These are phyloP conservation scores for Dione juno DNA, from an alignment of 2,888 invertebrate genomes.

Conservation along the genomic window DNA sequence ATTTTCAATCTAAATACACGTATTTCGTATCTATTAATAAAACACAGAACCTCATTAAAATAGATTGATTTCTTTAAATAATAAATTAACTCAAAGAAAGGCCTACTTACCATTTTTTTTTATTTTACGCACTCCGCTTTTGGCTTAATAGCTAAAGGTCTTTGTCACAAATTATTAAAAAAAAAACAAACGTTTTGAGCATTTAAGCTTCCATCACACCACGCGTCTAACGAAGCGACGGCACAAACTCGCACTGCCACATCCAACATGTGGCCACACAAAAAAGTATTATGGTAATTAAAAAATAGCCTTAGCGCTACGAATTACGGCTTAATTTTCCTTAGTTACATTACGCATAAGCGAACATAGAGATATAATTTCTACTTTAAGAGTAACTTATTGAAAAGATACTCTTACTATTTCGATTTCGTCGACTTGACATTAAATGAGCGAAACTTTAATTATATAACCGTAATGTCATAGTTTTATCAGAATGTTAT, in stretches of 20 bases:
- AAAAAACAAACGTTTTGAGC: neutral
- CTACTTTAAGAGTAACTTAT: constrained; percentile 14
- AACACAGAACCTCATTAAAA: neutral
- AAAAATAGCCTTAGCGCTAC: neutral
- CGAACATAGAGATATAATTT: constrained; percentile 8
- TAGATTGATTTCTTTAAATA: neutral
- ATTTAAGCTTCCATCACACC: constrained; percentile 5
- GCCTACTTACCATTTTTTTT: constrained; percentile 16
- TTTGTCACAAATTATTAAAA: constrained; percentile 14
- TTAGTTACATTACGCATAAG: neutral
- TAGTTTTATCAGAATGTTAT: neutral
- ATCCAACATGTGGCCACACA: constrained; percentile 20
- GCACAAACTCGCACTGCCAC: constrained; percentile 38
- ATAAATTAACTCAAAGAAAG: neutral
- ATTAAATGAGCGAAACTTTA: neutral
- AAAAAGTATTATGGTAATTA: neutral
- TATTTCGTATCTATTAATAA: constrained; percentile 12
- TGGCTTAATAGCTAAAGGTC: constrained; percentile 5
- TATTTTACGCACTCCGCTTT: constrained; percentile 2
- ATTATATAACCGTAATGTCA: neutral
- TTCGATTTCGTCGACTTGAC: neutral
- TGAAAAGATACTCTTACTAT: neutral
- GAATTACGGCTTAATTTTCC: neutral
- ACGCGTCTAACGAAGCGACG: constrained; percentile 42
- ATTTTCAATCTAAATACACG: neutral